Evolutionary conservation across 2,113 vertebrate species (phyloP).

Genomic region (Coryphaenoides rupestris): DNA sequence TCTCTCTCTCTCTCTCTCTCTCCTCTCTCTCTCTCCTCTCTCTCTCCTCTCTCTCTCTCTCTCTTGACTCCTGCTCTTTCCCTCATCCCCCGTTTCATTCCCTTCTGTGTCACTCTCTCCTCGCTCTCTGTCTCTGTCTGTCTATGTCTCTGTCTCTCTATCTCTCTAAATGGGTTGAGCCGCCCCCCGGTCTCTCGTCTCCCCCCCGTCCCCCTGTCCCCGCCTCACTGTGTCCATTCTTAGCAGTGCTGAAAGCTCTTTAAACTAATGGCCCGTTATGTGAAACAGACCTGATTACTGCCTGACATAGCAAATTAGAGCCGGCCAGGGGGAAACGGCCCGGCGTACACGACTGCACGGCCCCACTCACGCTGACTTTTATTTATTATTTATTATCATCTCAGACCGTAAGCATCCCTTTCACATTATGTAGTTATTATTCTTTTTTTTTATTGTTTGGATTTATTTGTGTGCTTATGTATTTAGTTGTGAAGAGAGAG

Average conservation of each 20-base stretch:
- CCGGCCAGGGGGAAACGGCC: slow-evolving; percentile 42
- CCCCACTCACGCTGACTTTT: slow-evolving; percentile 45
- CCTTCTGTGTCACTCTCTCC: too few species aligned
- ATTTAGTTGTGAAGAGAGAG: too few species aligned
- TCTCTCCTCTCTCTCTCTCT: too few species aligned
- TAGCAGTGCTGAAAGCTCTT: slow-evolving; percentile 80
- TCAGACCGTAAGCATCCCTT: slow-evolving; percentile 43
- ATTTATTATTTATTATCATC: slow-evolving; percentile 26
- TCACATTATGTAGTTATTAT: neutral
- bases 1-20: too few species aligned
- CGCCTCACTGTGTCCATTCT: slow-evolving; percentile 47
- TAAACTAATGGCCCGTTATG: slow-evolving; percentile 87
- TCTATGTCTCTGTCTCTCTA: neutral
- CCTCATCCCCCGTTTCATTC: too few species aligned
- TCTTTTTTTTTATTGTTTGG: too few species aligned
- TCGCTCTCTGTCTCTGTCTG: too few species aligned
- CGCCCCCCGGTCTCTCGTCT: neutral
- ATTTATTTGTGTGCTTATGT: too few species aligned
- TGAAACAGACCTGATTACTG: slow-evolving; percentile 95
- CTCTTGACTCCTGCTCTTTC: too few species aligned
- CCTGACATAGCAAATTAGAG: slow-evolving; percentile 85
- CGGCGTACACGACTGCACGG: slow-evolving; percentile 51
- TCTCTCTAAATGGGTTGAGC: neutral
- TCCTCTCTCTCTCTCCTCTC: too few species aligned
- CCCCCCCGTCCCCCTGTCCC: slow-evolving; percentile 51